Base-by-base conservation (phyloP, 1,140 invertebrate genomes). In the Zeugodacus cucurbitae region DNA sequence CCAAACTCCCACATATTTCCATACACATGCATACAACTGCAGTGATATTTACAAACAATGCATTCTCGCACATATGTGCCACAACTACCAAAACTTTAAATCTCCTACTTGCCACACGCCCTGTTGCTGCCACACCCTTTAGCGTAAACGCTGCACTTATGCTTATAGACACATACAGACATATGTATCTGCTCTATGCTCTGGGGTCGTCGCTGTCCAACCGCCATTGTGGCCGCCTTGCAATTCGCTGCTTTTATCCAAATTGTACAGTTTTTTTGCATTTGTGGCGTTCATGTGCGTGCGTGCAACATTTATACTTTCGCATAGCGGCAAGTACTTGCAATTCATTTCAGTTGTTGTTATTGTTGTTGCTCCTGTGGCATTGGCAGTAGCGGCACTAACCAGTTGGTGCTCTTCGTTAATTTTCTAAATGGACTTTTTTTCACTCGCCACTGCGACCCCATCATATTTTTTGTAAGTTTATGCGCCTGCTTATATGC, bases 401-500 rank as follows among this genome's bases (percentile, higher is more conserved):
- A 82, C 22, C n/a, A 87, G 29, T 41, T 87, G 48, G 57, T 87
- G n/a, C 85, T 62, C 26, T 87, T 34, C 57, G 85, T 87, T 87
- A 59, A 87, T 87, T 87, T 87, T 87, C 85, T 87, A 87, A 87
- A 87, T 87, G 85, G 85, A 87, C 22, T 11, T 59, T 58, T 59
- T 87, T 87, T 26, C 85, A 26, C 8, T 14, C 37, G 14, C 37
- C 10, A 26, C n/a, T 62, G 58, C 26, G 58, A 41, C 44, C 8
- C 41, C 26, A n/a, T 4, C 22, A 54, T 87, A 59, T 87, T 20
- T 87, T 87, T 87, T 59, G n/a, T 5, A 29, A 62, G 54, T 87
- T 59, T 87, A 82, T 82, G 74, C 41, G 74, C 74, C 74, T 82
- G 41, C 14, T 54, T 82, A 44, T 82, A 48, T 48, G 32, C 11